These are phyloP conservation scores for Stegodyphus dumicola DNA, from an alignment of 1,140 invertebrate genomes.

Conservation along the genomic window DNA sequence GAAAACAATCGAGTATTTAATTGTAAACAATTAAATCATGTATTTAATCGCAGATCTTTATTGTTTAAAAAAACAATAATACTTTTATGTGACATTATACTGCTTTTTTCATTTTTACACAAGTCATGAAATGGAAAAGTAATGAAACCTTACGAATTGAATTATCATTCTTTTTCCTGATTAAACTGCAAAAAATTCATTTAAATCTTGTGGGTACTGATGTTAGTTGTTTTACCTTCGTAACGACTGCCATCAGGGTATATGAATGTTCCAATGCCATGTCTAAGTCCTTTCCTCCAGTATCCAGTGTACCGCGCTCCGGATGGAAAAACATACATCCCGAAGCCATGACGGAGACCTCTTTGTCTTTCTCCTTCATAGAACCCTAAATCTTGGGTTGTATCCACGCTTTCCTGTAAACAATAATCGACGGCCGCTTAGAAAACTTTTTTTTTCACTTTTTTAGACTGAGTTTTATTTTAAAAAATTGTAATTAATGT, in stretches of 20 bases:
- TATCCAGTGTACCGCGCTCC: conserved; percentile 26
- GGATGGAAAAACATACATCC: conserved; percentile 14
- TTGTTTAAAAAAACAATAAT: too few species aligned
- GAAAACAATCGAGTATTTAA: too few species aligned
- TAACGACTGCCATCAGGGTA: conserved; percentile 51
- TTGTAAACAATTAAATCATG: too few species aligned
- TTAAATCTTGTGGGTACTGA: not conserved
- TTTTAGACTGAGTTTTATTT: not conserved
- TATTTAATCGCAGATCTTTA: too few species aligned
- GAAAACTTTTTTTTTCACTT: not conserved
- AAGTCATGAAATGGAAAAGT: too few species aligned
- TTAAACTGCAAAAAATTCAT: not conserved
- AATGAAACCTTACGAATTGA: too few species aligned
- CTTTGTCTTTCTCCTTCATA: conserved; percentile 34
- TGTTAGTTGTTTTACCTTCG: conserved; percentile 10
- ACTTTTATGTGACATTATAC: too few species aligned
- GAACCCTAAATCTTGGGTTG: conserved; percentile 3
- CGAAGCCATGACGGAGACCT: conserved; percentile 23
- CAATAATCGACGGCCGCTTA: not conserved
- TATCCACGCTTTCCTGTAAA: not conserved
- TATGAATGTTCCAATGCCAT: conserved; percentile 35
- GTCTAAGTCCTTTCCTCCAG: conserved; percentile 37
- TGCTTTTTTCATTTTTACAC: too few species aligned
- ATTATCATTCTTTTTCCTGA: not conserved
- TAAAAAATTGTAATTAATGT: not conserved